These are phyloP conservation scores for Flabesymbios commensalis DNA, from an alignment of 2,888 invertebrate species.

Conservation along the genomic window DNA sequence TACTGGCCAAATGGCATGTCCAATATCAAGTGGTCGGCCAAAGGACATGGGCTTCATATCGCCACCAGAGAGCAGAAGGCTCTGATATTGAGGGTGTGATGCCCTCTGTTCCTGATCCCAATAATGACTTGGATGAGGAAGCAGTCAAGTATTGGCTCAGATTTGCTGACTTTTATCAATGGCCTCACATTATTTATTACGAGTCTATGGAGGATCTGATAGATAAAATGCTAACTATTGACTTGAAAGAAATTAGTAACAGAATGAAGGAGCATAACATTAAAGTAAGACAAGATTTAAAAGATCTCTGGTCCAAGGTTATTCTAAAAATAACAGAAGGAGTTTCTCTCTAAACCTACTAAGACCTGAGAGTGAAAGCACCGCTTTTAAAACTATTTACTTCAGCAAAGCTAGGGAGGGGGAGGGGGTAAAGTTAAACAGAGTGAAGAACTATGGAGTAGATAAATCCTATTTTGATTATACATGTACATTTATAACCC, in stretches of 20 bases:
- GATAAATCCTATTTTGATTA: too few species aligned
- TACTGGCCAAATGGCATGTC: slow-evolving; percentile 36
- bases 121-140: slow-evolving; percentile 33
- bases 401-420: too few species aligned
- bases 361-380: too few species aligned
- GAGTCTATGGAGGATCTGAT: slow-evolving; percentile 33
- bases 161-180: slow-evolving; percentile 36
- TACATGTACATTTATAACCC: too few species aligned
- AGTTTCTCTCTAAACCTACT: too few species aligned
- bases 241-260: slow-evolving; percentile 31
- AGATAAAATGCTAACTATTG: slow-evolving; percentile 28
- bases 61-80: background rate
- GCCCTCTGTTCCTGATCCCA: slow-evolving; percentile 27
- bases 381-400: too few species aligned
- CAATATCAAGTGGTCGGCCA: slow-evolving; percentile 34
- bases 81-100: slow-evolving; percentile 25
- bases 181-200: slow-evolving; percentile 37
- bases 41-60: slow-evolving; percentile 30
- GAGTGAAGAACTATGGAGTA: too few species aligned
- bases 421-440: too few species aligned
- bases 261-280: slow-evolving; percentile 32
- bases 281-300: slow-evolving; percentile 19
- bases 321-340: slow-evolving; percentile 28
- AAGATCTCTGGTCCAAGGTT: slow-evolving; percentile 29
- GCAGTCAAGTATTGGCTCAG: slow-evolving; percentile 33